Evolutionary conservation across 2,113 vertebrate genomes (phyloP), one percentile per base, ranked within the genome.

Genomic region (Hippocampus mohnikei): DNA sequence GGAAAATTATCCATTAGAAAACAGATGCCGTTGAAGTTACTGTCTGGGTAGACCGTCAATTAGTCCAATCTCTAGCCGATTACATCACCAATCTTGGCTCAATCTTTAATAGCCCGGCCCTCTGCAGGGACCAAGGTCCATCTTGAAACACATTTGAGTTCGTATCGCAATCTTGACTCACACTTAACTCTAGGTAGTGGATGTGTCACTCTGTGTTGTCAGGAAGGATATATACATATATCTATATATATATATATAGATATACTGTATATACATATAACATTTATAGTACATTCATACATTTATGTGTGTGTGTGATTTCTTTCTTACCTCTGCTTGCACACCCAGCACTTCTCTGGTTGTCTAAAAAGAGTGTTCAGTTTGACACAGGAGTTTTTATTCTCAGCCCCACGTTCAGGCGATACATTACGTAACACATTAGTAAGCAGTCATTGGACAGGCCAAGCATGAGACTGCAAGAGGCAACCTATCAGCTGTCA

Each of bases 391-490:
- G 69, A 12, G 74, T 72, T 74, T 82, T 88, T 80, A 83, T 59
- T 61, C 50, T 9, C 8, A 0, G 27, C 13, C 66, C 60, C 72
- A 71, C 78, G 65, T 8, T 27, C 69, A 62, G 25, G 55, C 42
- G 4, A 48, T 0, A 1, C 40, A 70, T 89, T 85, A 67, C 84
- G 40, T 83, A 85, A 87, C 81, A 41, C 3, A 1, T 11, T 27
- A 25, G 72, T 18, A 18, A 61, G 70, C n/a, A 2, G 8, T 70
- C 79, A 88, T 83, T 86, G 86, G 87, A 73, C 64, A 13, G 18
- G 33, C 53, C 33, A 29, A 55, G 9, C 40, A 23, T 46, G 37
- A 66, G 74, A 50, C 60, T 48, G 44, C 15, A 41, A 44, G 66
- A 8, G 70, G 21, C 20, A 41, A 15, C 73, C 72, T 25, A 78